Percentiles rank a stretch among this genome's conserved stretches.
Evolutionary conservation across 2,888 invertebrate genomes (phyloP).

Genomic region (Coelopa pilipes): DNA sequence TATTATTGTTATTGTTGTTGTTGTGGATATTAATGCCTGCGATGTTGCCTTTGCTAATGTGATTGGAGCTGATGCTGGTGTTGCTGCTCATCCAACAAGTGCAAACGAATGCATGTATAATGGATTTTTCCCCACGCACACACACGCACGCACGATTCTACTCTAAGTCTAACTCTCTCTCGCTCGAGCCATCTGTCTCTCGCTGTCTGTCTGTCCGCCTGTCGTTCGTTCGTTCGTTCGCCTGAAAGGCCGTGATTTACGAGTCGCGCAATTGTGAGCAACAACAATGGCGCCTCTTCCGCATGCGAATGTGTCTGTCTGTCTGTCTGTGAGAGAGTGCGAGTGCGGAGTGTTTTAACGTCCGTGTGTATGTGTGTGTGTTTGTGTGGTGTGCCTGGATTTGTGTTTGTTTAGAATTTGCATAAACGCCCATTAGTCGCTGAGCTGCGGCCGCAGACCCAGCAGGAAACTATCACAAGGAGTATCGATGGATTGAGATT

Average conservation of each 20-base stretch:
- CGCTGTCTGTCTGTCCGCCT: slow-evolving; percentile 14
- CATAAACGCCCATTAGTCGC: slow-evolving; percentile 45
- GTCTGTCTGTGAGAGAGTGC: neutral
- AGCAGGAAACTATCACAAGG: neutral
- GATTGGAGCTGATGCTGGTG: too few species aligned
- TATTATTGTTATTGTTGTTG: too few species aligned
- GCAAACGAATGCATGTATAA: slow-evolving; percentile 34
- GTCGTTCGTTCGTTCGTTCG: slow-evolving; percentile 19
- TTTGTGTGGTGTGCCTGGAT: slow-evolving; percentile 5
- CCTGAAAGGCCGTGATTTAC: slow-evolving; percentile 22
- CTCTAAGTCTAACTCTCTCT: too few species aligned
- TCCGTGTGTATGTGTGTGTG: neutral
- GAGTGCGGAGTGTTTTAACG: slow-evolving; percentile 1
- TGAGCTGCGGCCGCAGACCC: slow-evolving; percentile 12
- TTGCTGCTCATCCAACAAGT: slow-evolving; percentile 10
- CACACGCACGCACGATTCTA: neutral
- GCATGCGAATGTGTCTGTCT: too few species aligned
- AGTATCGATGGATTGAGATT: too few species aligned
- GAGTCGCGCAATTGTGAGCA: slow-evolving; percentile 25
- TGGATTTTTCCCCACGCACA: slow-evolving; percentile 28
- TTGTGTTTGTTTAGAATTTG: slow-evolving; percentile 25
- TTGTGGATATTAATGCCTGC: too few species aligned
- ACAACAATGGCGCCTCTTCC: slow-evolving; percentile 6
- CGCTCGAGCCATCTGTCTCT: slow-evolving; percentile 5
- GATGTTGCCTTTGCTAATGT: too few species aligned